These are phyloP conservation scores for Enoplosus armatus DNA, from an alignment of 2,797 vertebrate species.

Conservation along the genomic window DNA sequence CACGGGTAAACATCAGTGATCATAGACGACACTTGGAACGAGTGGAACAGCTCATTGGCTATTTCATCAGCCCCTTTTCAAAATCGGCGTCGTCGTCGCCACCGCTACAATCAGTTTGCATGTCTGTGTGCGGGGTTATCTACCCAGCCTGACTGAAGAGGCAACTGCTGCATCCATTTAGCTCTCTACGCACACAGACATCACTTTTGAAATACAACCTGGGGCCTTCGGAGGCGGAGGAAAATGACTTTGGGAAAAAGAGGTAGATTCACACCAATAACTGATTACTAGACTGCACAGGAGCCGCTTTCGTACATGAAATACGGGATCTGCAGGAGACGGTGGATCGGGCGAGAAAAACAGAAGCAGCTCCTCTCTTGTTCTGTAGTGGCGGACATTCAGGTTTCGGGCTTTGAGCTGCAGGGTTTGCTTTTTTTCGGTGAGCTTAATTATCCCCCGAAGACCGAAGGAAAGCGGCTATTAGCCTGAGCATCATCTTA, in stretches of 20 bases:
- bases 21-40: slow-evolving; percentile 15
- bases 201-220: slow-evolving; percentile 18
- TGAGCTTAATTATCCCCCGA: slow-evolving; percentile 25
- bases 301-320: slow-evolving; percentile 28
- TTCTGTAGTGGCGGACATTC: not conserved
- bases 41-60: slow-evolving; percentile 27
- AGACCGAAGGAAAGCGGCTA: not conserved
- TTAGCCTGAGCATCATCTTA: slow-evolving; percentile 9
- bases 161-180: slow-evolving; percentile 9
- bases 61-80: slow-evolving; percentile 23
- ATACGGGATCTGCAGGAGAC: slow-evolving; percentile 8
- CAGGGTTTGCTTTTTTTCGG: slow-evolving; percentile 13
- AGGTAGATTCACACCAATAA: slow-evolving; percentile 25
- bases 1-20: not conserved
- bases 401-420: slow-evolving; percentile 29
- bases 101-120: not conserved
- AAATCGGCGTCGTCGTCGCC: not conserved
- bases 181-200: not conserved
- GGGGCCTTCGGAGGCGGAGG: not conserved
- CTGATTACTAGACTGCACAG: slow-evolving; percentile 7
- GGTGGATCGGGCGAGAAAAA: slow-evolving; percentile 6
- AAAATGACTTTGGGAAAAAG: slow-evolving; percentile 24
- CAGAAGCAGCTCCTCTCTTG: slow-evolving; percentile 16
- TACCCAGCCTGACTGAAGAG: not conserved
- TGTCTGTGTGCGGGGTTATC: slow-evolving; percentile 2